Evolutionary conservation across 2,113 vertebrate species (phyloP).

Genomic region (Ursus arctos): DNA sequence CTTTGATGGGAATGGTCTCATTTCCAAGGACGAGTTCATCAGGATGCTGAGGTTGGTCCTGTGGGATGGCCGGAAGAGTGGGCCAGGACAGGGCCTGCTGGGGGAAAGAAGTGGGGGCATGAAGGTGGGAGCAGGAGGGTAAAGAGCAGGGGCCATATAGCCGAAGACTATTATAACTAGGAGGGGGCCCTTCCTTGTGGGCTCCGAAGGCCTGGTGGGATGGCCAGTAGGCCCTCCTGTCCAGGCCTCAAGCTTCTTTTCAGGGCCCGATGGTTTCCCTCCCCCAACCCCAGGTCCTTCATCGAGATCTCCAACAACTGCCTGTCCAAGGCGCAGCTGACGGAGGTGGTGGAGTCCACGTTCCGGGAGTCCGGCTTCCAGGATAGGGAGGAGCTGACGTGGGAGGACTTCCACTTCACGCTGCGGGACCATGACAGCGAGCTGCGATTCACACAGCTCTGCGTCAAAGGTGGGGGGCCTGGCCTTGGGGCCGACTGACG

Average conservation of each 20-base stretch:
- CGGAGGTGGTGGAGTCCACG: conserved; percentile 95
- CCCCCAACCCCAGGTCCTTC: conserved; percentile 91
- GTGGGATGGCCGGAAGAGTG: background rate
- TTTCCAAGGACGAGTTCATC: too few relatives aligned
- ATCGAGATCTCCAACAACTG: conserved; percentile 96
- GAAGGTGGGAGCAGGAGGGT: too few relatives aligned
- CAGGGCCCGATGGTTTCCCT: background rate
- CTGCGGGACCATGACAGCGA: conserved; percentile 93
- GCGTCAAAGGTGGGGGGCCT: conserved; percentile 90
- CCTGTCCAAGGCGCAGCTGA: conserved; percentile 92
- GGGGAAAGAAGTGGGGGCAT: too few relatives aligned
- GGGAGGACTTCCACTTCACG: conserved; percentile 97
- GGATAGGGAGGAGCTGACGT: conserved; percentile 92
- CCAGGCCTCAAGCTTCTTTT: too few relatives aligned
- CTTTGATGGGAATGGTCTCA: too few relatives aligned
- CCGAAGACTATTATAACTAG: too few relatives aligned
- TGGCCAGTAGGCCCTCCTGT: too few relatives aligned
- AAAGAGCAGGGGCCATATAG: too few relatives aligned
- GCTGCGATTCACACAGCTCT: conserved; percentile 93
- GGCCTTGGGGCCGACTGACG: conserved; percentile 81
- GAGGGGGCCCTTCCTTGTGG: too few relatives aligned
- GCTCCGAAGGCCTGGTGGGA: too few relatives aligned
- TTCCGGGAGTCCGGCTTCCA: conserved; percentile 92
- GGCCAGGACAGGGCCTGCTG: background rate
- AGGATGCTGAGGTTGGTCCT: conserved; percentile 91